Evolutionary conservation across 2,888 invertebrate species (phyloP).

Genomic region (Ceraclea dissimilis): DNA sequence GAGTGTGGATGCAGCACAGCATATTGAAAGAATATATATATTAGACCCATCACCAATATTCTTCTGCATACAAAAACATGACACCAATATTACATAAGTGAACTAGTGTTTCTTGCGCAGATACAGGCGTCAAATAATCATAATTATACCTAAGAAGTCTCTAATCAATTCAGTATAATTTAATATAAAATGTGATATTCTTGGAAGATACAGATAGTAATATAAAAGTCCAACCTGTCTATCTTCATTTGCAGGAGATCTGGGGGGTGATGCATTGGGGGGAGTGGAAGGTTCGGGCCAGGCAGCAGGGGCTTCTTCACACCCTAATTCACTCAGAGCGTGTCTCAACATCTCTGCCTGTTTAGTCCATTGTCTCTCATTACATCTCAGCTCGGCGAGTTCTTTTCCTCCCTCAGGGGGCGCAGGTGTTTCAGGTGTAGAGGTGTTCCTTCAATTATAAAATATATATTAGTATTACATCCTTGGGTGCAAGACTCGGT

Average conservation of each 20-base stretch:
- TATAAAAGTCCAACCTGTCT: slow-evolving; percentile 54
- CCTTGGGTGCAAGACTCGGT: background rate
- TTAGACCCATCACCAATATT: background rate
- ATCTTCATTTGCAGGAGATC: slow-evolving; percentile 44
- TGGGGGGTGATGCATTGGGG: slow-evolving; percentile 52
- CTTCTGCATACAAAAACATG: background rate
- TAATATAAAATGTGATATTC: no score
- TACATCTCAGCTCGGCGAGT: slow-evolving; percentile 70
- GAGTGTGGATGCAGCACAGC: no score
- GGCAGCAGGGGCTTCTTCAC: slow-evolving; percentile 80
- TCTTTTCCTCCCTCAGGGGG: slow-evolving; percentile 59
- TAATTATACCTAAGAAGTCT: no score
- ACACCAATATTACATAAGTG: no score
- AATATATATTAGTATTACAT: background rate
- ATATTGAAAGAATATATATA: no score
- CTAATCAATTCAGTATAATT: no score
- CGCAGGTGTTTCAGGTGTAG: slow-evolving; percentile 42
- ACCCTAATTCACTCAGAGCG: slow-evolving; percentile 79
- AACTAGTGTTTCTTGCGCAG: no score
- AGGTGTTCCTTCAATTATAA: slow-evolving; percentile 38
- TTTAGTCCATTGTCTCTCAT: slow-evolving; percentile 73
- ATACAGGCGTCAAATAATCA: no score
- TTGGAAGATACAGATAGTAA: no score
- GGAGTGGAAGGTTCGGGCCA: slow-evolving; percentile 67
- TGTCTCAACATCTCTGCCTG: slow-evolving; percentile 77